Evolutionary conservation across 2,797 vertebrate species (phyloP).

Genomic region (Crocidura indochinensis): DNA sequence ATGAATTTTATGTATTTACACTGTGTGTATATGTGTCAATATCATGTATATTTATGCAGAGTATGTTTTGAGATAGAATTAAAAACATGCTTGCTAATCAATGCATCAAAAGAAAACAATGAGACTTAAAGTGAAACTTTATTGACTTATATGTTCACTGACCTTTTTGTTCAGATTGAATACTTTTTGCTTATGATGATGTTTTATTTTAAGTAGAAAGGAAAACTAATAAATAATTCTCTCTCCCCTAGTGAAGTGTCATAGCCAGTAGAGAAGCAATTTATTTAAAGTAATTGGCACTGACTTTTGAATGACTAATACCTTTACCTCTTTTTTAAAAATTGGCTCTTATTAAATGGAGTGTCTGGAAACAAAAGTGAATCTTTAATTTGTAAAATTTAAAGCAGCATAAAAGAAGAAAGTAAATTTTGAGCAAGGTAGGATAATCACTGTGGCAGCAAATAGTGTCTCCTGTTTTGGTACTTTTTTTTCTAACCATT

Average conservation of each 20-base stretch:
- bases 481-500: too few relatives aligned
- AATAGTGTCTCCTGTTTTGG: neutral
- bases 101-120: constrained; percentile 40
- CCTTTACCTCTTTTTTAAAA: constrained; percentile 55
- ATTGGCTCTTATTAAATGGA: neutral
- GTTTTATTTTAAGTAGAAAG: constrained; percentile 55
- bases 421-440: constrained; percentile 14
- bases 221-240: constrained; percentile 27
- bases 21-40: neutral
- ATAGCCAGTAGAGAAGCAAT: constrained; percentile 25
- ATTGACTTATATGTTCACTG: neutral
- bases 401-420: neutral
- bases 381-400: constrained; percentile 31
- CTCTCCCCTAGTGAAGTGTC: neutral
- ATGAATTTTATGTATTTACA: constrained; percentile 17
- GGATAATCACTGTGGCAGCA: neutral
- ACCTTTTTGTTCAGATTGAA: constrained; percentile 16
- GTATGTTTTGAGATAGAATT: constrained; percentile 4
- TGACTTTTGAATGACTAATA: constrained; percentile 43
- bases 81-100: constrained; percentile 25
- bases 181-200: constrained; percentile 25
- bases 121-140: neutral
- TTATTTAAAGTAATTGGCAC: constrained; percentile 27
- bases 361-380: neutral
- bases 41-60: neutral